These are phyloP conservation scores for Drosophila bifasciata DNA, from an alignment of 1,140 invertebrate genomes.

Conservation along the genomic window DNA sequence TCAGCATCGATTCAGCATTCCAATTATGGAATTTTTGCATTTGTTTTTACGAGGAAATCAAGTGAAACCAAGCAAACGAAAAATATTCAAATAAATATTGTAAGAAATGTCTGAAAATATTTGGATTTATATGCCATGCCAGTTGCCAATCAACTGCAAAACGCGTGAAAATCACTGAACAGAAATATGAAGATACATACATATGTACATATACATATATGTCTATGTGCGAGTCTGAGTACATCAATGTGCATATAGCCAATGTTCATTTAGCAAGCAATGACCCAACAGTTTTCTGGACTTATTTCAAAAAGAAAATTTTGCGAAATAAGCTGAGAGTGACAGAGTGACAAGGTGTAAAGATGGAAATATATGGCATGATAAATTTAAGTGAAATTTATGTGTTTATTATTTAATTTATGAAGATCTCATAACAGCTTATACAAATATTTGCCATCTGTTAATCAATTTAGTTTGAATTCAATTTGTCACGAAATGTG, in stretches of 20 bases:
- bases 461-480: too few relatives aligned
- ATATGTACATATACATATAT: slow-evolving; percentile 15
- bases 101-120: slow-evolving; percentile 24
- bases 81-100: slow-evolving; percentile 35
- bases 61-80: slow-evolving; percentile 5
- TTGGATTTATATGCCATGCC: slow-evolving; percentile 44
- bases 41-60: slow-evolving; percentile 24
- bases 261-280: slow-evolving; percentile 38
- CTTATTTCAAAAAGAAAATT: not conserved
- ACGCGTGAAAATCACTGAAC: slow-evolving; percentile 35
- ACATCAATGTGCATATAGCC: slow-evolving; percentile 13
- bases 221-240: too few relatives aligned
- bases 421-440: too few relatives aligned
- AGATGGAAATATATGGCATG: too few relatives aligned
- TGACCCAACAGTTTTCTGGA: slow-evolving; percentile 13
- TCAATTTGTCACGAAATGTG: too few relatives aligned
- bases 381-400: too few relatives aligned
- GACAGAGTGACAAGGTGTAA: too few relatives aligned
- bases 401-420: too few relatives aligned
- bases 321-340: too few relatives aligned
- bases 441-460: too few relatives aligned
- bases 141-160: slow-evolving; percentile 41
- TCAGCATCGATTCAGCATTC: slow-evolving; percentile 8
- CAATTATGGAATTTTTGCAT: slow-evolving; percentile 23
- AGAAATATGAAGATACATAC: too few relatives aligned